These are phyloP conservation scores for Tenualosa thibaudeaui DNA, from an alignment of 2,797 vertebrate species.

Conservation along the genomic window DNA sequence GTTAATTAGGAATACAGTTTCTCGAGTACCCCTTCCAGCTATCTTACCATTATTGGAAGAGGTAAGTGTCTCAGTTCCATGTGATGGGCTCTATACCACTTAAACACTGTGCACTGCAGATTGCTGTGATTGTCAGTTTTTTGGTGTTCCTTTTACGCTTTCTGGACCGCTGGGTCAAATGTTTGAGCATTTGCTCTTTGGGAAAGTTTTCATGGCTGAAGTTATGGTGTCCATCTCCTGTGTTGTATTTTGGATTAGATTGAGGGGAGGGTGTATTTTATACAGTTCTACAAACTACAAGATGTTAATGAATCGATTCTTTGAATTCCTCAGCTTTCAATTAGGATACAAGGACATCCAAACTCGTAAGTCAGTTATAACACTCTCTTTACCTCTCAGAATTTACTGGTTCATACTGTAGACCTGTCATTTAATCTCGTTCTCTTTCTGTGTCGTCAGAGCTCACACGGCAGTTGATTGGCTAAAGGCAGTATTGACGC, in stretches of 20 bases:
- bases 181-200: neutral
- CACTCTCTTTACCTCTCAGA: neutral
- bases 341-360: slow-evolving; percentile 90
- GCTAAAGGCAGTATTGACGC: slow-evolving; percentile 88
- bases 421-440: neutral
- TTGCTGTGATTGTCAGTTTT: neutral
- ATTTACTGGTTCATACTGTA: neutral
- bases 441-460: slow-evolving; percentile 67
- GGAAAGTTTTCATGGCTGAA: neutral
- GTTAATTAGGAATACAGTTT: slow-evolving; percentile 90
- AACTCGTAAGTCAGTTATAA: slow-evolving; percentile 76
- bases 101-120: too few relatives aligned
- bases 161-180: neutral
- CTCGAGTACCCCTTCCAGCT: slow-evolving; percentile 88
- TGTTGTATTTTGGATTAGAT: neutral
- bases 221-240: neutral
- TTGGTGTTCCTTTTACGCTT: neutral
- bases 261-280: neutral
- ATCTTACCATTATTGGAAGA: slow-evolving; percentile 91
- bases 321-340: slow-evolving; percentile 78
- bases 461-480: slow-evolving; percentile 90
- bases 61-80: slow-evolving; percentile 66
- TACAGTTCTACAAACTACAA: neutral
- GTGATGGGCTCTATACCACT: neutral
- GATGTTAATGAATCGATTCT: slow-evolving; percentile 23